phyloP scores from a whole-genome alignment of 2,113 vertebrate species.

The Cygnus atratus region DNA sequence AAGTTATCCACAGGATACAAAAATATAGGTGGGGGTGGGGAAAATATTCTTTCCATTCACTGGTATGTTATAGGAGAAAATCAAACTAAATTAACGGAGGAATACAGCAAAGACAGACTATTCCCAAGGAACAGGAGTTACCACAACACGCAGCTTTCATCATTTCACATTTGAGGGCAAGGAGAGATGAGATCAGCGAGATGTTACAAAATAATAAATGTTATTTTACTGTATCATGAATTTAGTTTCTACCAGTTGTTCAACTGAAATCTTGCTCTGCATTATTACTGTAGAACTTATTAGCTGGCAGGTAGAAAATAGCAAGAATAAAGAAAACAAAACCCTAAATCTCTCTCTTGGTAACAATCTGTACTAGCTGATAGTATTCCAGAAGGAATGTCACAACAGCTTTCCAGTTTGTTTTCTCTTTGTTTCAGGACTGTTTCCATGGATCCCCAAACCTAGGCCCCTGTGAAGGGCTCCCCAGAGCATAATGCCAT shows the following conservation, averaged over 20 bases:
- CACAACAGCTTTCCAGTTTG: conserved; percentile 37
- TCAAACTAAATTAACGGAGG: background rate
- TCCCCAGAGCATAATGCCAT: conserved; percentile 10
- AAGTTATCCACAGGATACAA: background rate
- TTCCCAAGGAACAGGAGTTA: conserved; percentile 49
- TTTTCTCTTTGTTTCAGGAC: conserved; percentile 66
- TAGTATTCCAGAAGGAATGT: conserved; percentile 48
- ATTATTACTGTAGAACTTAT: background rate
- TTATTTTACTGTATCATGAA: background rate
- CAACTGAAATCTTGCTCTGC: background rate
- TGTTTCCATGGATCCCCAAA: conserved; percentile 66
- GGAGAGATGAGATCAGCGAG: background rate
- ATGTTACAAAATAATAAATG: background rate
- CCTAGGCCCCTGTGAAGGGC: conserved; percentile 35
- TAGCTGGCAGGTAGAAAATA: background rate
- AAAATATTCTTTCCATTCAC: background rate
- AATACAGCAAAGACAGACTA: background rate
- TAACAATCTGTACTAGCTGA: conserved; percentile 13
- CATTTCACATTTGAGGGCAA: conserved; percentile 26
- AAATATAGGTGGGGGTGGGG: background rate
- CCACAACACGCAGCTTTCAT: conserved; percentile 37
- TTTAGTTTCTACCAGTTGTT: background rate
- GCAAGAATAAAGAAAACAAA: background rate
- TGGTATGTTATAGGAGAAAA: background rate
- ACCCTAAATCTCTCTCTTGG: background rate